Conservation (phyloP, 2,113 vertebrate genomes). For the Datnioides undecimradiatus region DNA sequence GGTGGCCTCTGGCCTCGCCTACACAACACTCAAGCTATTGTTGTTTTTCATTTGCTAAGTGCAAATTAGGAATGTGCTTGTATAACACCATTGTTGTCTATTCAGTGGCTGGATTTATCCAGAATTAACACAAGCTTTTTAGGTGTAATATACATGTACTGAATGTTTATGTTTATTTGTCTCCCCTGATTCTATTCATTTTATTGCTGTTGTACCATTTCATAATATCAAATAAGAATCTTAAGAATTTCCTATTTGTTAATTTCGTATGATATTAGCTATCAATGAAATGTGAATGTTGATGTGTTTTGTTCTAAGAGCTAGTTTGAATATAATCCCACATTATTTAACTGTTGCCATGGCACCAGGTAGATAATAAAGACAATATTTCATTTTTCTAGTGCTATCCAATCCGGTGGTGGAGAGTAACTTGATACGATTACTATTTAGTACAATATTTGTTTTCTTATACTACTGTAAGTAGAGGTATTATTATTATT, state of each 20-base stretch:
- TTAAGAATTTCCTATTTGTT: background rate
- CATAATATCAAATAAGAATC: too few species aligned
- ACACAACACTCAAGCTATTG: conserved; percentile 63
- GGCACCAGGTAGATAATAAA: background rate
- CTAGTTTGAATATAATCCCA: background rate
- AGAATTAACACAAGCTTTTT: background rate
- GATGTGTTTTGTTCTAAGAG: background rate
- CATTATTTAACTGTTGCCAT: background rate
- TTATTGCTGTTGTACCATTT: background rate
- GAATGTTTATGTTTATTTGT: background rate
- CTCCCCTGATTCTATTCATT: background rate
- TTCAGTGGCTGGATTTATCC: conserved; percentile 1
- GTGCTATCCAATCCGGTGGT: background rate
- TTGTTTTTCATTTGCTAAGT: conserved; percentile 68
- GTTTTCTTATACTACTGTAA: background rate
- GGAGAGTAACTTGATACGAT: background rate
- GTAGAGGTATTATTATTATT: too few species aligned
- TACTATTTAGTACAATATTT: background rate
- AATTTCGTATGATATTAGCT: background rate
- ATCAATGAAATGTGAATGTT: conserved; percentile 1
- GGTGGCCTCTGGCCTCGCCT: conserved; percentile 60
- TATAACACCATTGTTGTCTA: conserved; percentile 9
- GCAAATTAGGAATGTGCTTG: conserved; percentile 53
- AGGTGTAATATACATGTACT: background rate
- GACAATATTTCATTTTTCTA: background rate